Evolutionary conservation across 1,140 invertebrate genomes (phyloP), one percentile per base, ranked within the genome.

Genomic region (Patella vulgata): DNA sequence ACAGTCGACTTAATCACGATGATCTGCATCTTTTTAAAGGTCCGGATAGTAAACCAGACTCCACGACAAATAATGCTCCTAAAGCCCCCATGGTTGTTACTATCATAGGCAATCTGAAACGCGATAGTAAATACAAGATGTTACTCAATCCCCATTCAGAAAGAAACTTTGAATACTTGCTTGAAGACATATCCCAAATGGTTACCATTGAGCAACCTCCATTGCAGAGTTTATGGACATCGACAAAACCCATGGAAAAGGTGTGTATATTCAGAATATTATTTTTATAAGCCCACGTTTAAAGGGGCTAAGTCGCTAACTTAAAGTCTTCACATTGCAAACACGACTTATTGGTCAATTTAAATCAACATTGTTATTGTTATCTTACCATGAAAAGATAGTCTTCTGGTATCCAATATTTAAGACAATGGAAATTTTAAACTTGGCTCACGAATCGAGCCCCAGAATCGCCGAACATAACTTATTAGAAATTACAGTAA

Each of bases 101-200:
- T 1, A 70, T 84, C 17, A 74, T 75, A 46, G 78, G 78, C 52
- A 83, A 84, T 63, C 54, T 66, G 17, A 44, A 77, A 47, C 62
- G 78, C 28, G 65, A 74, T n/a, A 72, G 74, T 28, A 61, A 58
- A 23, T 77, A 83, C 50, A 83, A 79, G 54, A 52, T 84, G 9
- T 77, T 97, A 60, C 83, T 98, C 50, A 97, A 97, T 84, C 87
- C 97, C 66, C 89, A 93, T 60, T 97, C 94, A 0, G 91, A 92
- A 11, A 14, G 21, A 28, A 94, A 96, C 79, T 98, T 96, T 79
- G 95, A 97, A 85, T 94, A 96, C 78, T 92, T 97, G n/a, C 85
- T 97, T 55, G 91, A 92, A 80, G 95, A 97, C 47, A 68, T 82
- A n/a, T 56, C 64, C 0, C 74, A 77, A 50, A 68, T 82, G 62